Evolutionary conservation across 2,797 vertebrate genomes (phyloP).

Genomic region (Amniataba percoides): DNA sequence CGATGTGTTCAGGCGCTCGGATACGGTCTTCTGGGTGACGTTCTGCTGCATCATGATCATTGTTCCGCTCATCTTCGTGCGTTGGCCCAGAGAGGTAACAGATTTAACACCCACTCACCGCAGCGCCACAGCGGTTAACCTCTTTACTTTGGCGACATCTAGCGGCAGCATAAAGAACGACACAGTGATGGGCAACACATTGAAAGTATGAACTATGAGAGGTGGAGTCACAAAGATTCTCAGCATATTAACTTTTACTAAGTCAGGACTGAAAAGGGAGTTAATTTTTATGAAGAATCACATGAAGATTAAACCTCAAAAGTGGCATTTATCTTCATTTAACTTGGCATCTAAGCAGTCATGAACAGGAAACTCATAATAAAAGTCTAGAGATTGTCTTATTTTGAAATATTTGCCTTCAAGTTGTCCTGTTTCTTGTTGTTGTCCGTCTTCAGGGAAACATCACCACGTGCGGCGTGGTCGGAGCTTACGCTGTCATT

Average conservation of each 20-base stretch:
- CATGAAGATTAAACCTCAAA: no score
- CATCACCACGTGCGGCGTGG: constrained; percentile 88
- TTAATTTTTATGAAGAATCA: no score
- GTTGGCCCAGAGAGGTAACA: constrained; percentile 92
- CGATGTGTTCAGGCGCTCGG: constrained; percentile 84
- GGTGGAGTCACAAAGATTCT: no score
- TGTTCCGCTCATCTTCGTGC: constrained; percentile 88
- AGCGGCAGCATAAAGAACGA: neutral
- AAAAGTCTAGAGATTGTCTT: neutral
- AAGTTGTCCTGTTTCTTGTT: neutral
- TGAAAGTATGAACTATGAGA: no score
- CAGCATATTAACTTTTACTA: no score
- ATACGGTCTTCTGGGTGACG: constrained; percentile 92
- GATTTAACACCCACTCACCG: neutral
- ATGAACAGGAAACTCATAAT: no score
- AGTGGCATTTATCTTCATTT: no score
- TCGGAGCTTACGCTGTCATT: constrained; percentile 89
- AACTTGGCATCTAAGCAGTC: no score
- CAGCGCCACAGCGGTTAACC: rapidly evolving
- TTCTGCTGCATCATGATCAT: constrained; percentile 87
- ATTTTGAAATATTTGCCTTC: neutral
- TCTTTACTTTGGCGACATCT: constrained; percentile 12
- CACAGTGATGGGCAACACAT: neutral
- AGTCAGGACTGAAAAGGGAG: no score
- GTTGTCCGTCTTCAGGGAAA: constrained; percentile 86